These are phyloP conservation scores for Trididemnum clinides DNA, from an alignment of 23 tunicate genomes.

Conservation along the genomic window DNA sequence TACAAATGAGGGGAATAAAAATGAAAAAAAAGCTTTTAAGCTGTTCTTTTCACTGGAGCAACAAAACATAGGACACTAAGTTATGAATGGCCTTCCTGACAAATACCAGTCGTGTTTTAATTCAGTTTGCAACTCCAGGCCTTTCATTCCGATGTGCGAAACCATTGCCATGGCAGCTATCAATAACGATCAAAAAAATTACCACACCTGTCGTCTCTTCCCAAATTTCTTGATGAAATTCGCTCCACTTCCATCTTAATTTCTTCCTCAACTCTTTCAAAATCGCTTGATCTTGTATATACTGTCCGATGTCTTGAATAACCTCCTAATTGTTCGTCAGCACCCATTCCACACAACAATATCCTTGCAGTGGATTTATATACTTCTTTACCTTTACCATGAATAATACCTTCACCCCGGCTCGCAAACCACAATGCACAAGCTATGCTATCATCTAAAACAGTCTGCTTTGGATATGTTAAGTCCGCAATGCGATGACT, in stretches of 20 bases:
- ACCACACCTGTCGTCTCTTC: slow-evolving; percentile 82
- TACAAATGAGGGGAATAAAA: no score
- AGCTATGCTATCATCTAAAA: slow-evolving; percentile 92
- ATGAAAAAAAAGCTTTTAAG: no score
- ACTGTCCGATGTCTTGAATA: slow-evolving; percentile 89
- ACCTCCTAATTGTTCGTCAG: slow-evolving; percentile 93
- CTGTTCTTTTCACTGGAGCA: no score
- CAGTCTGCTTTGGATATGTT: slow-evolving; percentile 71
- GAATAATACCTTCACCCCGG: slow-evolving; percentile 38
- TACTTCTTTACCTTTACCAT: background rate
- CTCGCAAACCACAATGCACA: slow-evolving; percentile 96
- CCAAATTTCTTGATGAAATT: slow-evolving; percentile 75
- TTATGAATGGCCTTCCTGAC: no score
- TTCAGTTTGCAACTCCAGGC: no score
- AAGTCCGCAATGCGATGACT: slow-evolving; percentile 48
- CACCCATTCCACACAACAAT: slow-evolving; percentile 92
- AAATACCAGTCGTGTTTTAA: no score
- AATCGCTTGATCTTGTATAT: slow-evolving; percentile 25
- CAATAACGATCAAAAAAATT: no score
- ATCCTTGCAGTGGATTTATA: slow-evolving; percentile 48
- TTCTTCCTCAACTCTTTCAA: slow-evolving; percentile 51
- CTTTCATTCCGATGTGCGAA: no score
- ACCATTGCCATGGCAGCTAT: no score
- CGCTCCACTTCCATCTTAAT: slow-evolving; percentile 83
- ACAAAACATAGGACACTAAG: no score